Conservation (phyloP, 2,888 invertebrate genomes). For the Mythimna lalbum region DNA sequence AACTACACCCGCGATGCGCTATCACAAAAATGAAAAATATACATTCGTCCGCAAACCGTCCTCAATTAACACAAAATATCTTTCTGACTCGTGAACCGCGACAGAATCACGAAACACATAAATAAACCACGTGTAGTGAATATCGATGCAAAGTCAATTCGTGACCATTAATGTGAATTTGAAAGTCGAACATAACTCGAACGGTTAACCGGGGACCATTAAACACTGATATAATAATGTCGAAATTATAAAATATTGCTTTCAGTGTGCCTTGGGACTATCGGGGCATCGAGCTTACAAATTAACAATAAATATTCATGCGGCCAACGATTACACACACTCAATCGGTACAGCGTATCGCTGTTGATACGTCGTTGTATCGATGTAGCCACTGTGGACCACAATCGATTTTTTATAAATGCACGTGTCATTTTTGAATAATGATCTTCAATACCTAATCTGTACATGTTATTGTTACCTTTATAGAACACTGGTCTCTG, state of each 20-base stretch:
- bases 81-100: constrained; percentile 55
- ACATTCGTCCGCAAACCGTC: constrained; percentile 19
- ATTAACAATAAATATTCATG: constrained; percentile 89
- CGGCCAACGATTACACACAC: constrained; percentile 73
- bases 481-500: constrained; percentile 27
- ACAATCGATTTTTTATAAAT: constrained; percentile 71
- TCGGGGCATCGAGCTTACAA: constrained; percentile 82
- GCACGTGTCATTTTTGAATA: constrained; percentile 60
- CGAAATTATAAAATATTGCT: constrained; percentile 82
- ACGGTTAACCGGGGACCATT: constrained; percentile 77
- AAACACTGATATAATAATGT: constrained; percentile 81
- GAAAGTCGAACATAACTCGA: constrained; percentile 74
- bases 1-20: constrained; percentile 1
- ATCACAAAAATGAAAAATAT: constrained; percentile 27
- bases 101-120: constrained; percentile 73
- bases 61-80: constrained; percentile 60
- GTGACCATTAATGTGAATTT: constrained; percentile 76
- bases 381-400: constrained; percentile 71
- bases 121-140: constrained; percentile 71
- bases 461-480: constrained; percentile 45
- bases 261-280: constrained; percentile 82
- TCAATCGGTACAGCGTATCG: constrained; percentile 65
- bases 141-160: constrained; percentile 74
- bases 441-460: constrained; percentile 61
- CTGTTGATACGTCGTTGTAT: constrained; percentile 55